These are phyloP conservation scores for Mormyrus lacerda DNA, from an alignment of 2,113 vertebrate genomes.

Conservation along the genomic window DNA sequence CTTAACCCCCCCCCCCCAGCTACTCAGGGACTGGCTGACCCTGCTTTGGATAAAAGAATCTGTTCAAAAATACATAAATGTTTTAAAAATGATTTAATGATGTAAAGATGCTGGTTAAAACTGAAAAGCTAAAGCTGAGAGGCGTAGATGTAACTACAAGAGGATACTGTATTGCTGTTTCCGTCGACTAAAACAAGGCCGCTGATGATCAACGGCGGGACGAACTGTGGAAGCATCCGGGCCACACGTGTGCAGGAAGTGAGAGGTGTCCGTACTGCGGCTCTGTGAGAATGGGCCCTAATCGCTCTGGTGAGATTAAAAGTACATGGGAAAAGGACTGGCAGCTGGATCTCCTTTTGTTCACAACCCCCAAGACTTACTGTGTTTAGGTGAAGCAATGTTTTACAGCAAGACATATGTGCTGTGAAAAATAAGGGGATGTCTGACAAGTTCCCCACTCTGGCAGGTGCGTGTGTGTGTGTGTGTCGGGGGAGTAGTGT, in stretches of 20 bases:
- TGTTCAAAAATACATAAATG: neutral
- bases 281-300: conserved; percentile 36
- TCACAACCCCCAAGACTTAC: conserved; percentile 26
- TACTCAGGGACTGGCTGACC: neutral
- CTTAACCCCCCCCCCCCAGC: neutral
- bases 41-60: neutral
- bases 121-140: neutral
- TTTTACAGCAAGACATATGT: neutral
- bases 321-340: conserved; percentile 34
- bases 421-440: neutral
- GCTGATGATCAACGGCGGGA: conserved; percentile 33
- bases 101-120: neutral
- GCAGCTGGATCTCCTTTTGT: conserved; percentile 42
- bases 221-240: conserved; percentile 47
- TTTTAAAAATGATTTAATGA: neutral
- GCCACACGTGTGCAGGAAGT: conserved; percentile 49
- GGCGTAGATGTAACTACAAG: neutral
- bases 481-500: neutral
- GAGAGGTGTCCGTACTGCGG: conserved; percentile 37
- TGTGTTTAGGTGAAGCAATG: neutral
- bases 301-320: conserved; percentile 44
- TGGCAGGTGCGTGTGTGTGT: neutral
- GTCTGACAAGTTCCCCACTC: neutral
- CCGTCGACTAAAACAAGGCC: conserved; percentile 31
- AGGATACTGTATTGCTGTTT: neutral